Percentiles rank a stretch among this genome's conserved stretches.
phyloP scores from a whole-genome alignment of 1,140 invertebrate species.

The Lerema accius region DNA sequence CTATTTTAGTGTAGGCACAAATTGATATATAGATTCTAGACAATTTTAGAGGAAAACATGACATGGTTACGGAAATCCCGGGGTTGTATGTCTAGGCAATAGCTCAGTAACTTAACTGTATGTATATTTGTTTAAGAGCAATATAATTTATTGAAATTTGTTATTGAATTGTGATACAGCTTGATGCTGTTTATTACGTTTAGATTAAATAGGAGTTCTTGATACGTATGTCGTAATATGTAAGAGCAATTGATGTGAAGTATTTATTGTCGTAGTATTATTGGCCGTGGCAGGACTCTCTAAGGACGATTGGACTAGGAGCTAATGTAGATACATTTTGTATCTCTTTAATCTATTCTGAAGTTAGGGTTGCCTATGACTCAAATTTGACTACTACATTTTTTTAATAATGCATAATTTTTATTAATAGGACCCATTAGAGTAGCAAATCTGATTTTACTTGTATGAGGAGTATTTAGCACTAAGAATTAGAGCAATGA shows the following conservation, averaged over 20 bases:
- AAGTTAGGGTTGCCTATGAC: too few species aligned
- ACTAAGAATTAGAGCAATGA: too few species aligned
- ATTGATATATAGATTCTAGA: slow-evolving; percentile 28
- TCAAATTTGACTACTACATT: too few species aligned
- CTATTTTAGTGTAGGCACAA: slow-evolving; percentile 41
- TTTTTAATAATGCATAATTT: too few species aligned
- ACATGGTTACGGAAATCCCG: slow-evolving; percentile 77
- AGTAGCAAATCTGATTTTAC: too few species aligned
- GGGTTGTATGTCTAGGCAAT: slow-evolving; percentile 79
- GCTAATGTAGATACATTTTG: too few species aligned
- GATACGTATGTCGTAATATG: slow-evolving; percentile 53
- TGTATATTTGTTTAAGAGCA: slow-evolving; percentile 62
- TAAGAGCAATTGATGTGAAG: slow-evolving; percentile 56
- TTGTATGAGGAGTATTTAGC: too few species aligned
- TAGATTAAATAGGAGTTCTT: slow-evolving; percentile 62
- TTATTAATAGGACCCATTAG: too few species aligned
- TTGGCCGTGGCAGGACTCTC: slow-evolving; percentile 33
- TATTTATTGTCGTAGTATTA: slow-evolving; percentile 57
- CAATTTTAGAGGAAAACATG: slow-evolving; percentile 43
- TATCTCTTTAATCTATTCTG: too few species aligned
- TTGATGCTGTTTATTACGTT: slow-evolving; percentile 66
- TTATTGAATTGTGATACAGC: slow-evolving; percentile 72
- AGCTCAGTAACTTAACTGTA: slow-evolving; percentile 75
- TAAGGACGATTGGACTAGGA: slow-evolving; percentile 13
- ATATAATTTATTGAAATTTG: slow-evolving; percentile 69